Base-by-base conservation (phyloP, 23 tunicate genomes). In the Oikopleura dioica region DNA sequence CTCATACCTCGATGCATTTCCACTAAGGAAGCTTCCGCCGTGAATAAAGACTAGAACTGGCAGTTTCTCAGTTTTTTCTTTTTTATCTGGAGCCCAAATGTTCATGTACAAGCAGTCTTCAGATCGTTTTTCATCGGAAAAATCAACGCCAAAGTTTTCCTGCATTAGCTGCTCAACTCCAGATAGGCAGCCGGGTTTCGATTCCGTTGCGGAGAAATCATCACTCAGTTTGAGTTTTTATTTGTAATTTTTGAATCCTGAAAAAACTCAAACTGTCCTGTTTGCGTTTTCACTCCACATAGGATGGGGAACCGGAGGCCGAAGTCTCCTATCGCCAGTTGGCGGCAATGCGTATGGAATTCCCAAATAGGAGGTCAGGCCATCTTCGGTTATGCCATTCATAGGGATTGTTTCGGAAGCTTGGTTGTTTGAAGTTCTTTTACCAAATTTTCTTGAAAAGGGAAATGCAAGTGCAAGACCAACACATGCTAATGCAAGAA, bases 41-140 rank as follows among this genome's bases (percentile, higher is more conserved):
- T 91, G 87, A 23, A 91, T 78, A 89, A 89, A 91, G 1, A 91
- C 81, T 0, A 91, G 31, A 1, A 91, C 97, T 89, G 55, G 16
- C n/a, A n/a, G n/a, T n/a, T n/a, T n/a, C n/a, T n/a, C n/a, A n/a
- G n/a, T n/a, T n/a, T n/a, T n/a, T n/a, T n/a, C n/a, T 44, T 44
- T 44, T 44, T 44, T 9, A 44, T 44, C 55, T 44, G 55, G 55
- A 44, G 55, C 55, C 55, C 55, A 44, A 16, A 44, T 44, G 16
- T 44, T 44, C 55, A 44, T 44, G 16, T 44, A 44, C 9, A 44
- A 16, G 16, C 55, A 44, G 16, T 44, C 55, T 44, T 44, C 55
- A 44, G 16, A 9, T 9, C 55, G 55, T 9, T 44, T 44, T 44
- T 44, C 55, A 9, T 44, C 55, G 55, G 55, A 44, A 44, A 44